Base-by-base conservation (phyloP, 2,113 vertebrate species). In the Salvelinus namaycush region DNA sequence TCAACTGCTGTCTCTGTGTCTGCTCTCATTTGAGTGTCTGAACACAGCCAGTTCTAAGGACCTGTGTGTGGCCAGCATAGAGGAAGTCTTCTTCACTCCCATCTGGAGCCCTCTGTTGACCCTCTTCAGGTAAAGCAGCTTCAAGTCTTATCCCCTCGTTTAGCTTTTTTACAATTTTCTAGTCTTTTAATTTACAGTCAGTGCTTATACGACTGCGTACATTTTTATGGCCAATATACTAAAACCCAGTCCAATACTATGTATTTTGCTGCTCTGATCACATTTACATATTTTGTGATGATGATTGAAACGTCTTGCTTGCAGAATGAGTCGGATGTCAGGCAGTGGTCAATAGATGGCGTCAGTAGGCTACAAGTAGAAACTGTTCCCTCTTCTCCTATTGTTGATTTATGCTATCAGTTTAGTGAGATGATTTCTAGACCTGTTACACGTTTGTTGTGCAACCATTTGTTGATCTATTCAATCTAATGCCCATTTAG, bases 21-120 rank as follows among this genome's bases (percentile, higher is more conserved):
- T 99, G 79, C 90, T 99, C 77, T 96, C 97, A 49, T 99, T 99
- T 16, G 97, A 99, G 86, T 95, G 93, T 84, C 93, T 98, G 0
- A 94, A 93, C 89, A 95, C 93, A 0, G 92, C 94, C 0, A 81
- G 74, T 0, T 89, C 92, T 74, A 98, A 96, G 85, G 97, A 99
- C 84, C 91, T 95, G 68, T 96, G 96, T 81, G 89, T 97, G 18
- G 94, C 95, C 3, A 93, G 93, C 80, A 92, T 99, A 0, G 97
- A 99, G 79, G 97, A 98, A 26, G 91, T 94, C 22, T 98, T 99
- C 91, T 98, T 99, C 83, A 91, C 92, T 0, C 97, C 95, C 0
- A 90, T 99, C 7, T 98, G 97, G 97, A 87, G 93, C 18, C 93
- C 95, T 0, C 92, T 99, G 4, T 76, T 98, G 88, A 93, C 93